Conservation (phyloP, 1,140 invertebrate genomes). For the Drosophila malerkotliana region DNA sequence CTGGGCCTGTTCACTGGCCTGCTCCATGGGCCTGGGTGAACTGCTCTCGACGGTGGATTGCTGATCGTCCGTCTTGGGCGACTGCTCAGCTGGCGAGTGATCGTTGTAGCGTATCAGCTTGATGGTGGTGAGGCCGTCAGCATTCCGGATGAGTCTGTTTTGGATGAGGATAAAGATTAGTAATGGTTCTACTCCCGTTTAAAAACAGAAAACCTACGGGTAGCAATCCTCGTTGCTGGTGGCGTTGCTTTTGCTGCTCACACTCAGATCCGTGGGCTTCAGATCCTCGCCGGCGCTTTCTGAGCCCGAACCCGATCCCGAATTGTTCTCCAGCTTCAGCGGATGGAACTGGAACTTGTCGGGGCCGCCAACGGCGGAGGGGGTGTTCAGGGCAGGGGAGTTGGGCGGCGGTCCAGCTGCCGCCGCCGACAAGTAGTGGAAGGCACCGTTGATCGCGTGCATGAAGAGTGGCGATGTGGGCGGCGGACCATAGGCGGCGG, state of each 20-base stretch:
- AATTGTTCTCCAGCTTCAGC: conserved; percentile 71
- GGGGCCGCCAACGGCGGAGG: conserved; percentile 30
- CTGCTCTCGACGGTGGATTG: conserved; percentile 18
- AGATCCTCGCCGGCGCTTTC: conserved; percentile 83
- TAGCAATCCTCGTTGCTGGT: conserved; percentile 77
- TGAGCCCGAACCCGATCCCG: conserved; percentile 43
- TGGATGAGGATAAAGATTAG: conserved; percentile 33
- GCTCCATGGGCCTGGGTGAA: conserved; percentile 69
- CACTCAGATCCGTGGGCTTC: conserved; percentile 85
- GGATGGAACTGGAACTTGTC: conserved; percentile 81
- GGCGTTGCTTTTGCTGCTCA: conserved; percentile 62
- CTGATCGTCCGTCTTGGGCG: conserved; percentile 54
- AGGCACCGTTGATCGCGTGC: conserved; percentile 79
- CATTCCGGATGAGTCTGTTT: conserved; percentile 80
- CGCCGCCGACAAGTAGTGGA: conserved; percentile 77
- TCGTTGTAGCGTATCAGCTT: conserved; percentile 83
- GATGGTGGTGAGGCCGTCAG: conserved; percentile 83
- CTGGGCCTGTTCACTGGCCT: conserved; percentile 45
- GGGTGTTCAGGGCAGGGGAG: conserved; percentile 67
- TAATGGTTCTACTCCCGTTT: neutral
- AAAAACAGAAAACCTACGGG: conserved; percentile 69
- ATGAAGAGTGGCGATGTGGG: conserved; percentile 81
- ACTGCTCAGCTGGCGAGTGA: conserved; percentile 46
- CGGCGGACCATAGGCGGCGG: conserved; percentile 80
- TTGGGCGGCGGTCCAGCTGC: conserved; percentile 72